phyloP scores from a whole-genome alignment of 2,888 invertebrate genomes.

The Laothoe populi region DNA sequence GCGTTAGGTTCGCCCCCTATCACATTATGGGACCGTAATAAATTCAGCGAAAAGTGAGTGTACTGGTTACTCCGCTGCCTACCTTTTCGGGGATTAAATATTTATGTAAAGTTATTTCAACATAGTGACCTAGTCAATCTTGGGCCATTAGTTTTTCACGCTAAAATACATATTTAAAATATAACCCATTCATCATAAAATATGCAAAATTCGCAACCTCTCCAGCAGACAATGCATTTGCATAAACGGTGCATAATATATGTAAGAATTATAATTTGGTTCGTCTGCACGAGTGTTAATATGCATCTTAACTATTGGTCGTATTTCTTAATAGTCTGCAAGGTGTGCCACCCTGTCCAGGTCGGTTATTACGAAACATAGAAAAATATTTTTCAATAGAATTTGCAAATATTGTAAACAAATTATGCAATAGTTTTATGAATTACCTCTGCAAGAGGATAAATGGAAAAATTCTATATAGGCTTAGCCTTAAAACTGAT shows the following conservation, averaged over 20 bases:
- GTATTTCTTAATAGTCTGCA: constrained; percentile 46
- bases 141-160: not conserved
- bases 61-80: no score
- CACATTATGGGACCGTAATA: no score
- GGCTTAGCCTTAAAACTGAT: no score
- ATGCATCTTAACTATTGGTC: constrained; percentile 39
- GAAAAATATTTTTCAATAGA: not conserved
- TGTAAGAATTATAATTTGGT: constrained; percentile 21
- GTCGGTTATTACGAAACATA: constrained; percentile 40
- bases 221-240: constrained; percentile 7
- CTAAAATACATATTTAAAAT: not conserved
- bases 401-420: no score
- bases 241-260: constrained; percentile 20
- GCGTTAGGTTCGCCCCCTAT: no score
- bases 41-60: no score
- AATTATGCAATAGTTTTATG: no score
- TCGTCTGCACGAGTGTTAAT: constrained; percentile 22
- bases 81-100: no score
- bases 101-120: not conserved
- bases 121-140: not conserved
- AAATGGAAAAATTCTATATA: no score
- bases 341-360: constrained; percentile 50
- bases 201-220: constrained; percentile 3
- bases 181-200: not conserved
- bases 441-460: no score